Evolutionary conservation across 2,113 vertebrate genomes (phyloP), one percentile per base, ranked within the genome.

Genomic region (Pao palembangensis): DNA sequence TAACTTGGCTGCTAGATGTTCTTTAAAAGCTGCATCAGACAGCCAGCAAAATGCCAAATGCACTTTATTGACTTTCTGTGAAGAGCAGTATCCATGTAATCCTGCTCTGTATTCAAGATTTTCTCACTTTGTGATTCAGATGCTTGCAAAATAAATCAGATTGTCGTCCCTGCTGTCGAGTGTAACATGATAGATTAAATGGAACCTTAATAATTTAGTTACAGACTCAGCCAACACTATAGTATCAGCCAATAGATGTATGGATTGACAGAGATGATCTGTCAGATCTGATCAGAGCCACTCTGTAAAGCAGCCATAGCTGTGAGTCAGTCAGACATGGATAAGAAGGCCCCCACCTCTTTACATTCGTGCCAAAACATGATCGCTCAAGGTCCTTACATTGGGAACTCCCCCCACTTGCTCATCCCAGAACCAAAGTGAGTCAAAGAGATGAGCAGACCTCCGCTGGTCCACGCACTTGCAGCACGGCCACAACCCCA

Each of bases 371-470:
- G 41, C 47, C 14, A 64, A 46, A 61, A 67, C 61, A 61, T 17
- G 58, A 61, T 66, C 51, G 54, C 59, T 58, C 12, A 1, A 8
- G 14, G 17, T 42, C 4, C 11, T 51, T 2, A 19, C 52, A 66
- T 68, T 63, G 51, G 78, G 80, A 69, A 84, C 75, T 70, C 74
- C 69, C 42, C 11, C 8, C 2, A 7, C 21, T 16, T 16, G 1
- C 46, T 51, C 21, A 34, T 57, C 48, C 42, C 48, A 49, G 12
- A 16, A 54, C 5, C 28, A 28, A 60, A 60, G 60, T 79, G 44
- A 64, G 53, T 81, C 73, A 85, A 50, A 85, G 74, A 79, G 4
- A 43, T 28, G 8, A 43, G 55, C 63, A 56, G 7, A 43, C 43
- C 4, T 54, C 17, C 69, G 69, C 64, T 64, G 51, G 5, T 16